Evolutionary conservation across 2,888 invertebrate genomes (phyloP).

Genomic region (Iphiclides podalirius): DNA sequence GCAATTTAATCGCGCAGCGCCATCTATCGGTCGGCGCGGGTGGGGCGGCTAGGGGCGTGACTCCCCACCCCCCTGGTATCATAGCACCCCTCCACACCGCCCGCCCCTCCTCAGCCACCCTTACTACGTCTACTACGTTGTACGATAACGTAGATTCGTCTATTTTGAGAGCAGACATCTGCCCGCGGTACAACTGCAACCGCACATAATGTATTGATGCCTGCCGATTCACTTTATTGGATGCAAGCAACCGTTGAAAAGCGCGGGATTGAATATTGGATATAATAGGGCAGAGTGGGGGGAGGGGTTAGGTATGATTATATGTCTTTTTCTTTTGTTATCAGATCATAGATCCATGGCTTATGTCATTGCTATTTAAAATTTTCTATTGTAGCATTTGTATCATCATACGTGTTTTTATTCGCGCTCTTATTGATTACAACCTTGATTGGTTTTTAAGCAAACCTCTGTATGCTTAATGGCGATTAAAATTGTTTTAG

Average conservation of each 20-base stretch:
- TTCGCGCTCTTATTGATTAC: no score
- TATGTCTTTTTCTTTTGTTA: no score
- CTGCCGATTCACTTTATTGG: constrained; percentile 50
- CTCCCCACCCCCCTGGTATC: constrained; percentile 27
- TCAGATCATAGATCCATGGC: no score
- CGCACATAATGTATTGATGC: constrained; percentile 38
- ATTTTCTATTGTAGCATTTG: no score
- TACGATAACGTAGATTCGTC: constrained; percentile 46
- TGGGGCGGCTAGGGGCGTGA: constrained; percentile 19
- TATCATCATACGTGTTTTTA: no score
- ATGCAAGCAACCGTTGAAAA: constrained; percentile 9
- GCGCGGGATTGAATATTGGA: constrained; percentile 6
- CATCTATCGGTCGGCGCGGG: constrained; percentile 46
- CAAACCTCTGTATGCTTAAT: no score
- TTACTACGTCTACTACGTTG: constrained; percentile 52
- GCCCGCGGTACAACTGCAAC: constrained; percentile 43
- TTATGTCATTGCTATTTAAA: no score
- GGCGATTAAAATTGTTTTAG: no score
- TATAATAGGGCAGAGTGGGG: no score
- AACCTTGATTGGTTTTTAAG: no score
- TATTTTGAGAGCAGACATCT: constrained; percentile 47
- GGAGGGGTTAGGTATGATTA: no score
- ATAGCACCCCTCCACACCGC: constrained; percentile 23
- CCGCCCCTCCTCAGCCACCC: constrained; percentile 36
- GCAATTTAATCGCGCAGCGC: constrained; percentile 61